Evolutionary conservation across 2,888 invertebrate genomes (phyloP).

Genomic region (Tanytarsus gracilentus): DNA sequence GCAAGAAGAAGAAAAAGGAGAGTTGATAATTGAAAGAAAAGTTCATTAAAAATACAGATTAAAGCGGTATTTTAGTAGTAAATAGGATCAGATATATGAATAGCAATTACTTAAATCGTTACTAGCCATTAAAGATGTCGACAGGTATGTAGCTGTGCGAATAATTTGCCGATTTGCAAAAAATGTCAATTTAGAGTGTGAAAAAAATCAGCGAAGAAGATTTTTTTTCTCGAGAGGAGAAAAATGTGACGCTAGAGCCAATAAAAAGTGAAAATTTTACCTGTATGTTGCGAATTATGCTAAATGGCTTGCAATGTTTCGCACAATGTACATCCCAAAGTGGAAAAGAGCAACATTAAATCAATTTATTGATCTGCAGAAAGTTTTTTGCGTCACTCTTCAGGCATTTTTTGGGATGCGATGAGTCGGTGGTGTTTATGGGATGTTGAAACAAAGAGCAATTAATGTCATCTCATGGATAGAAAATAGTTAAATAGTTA

Average conservation of each 20-base stretch:
- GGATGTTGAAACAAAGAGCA: not conserved
- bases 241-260: not conserved
- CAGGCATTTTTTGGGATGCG: not conserved
- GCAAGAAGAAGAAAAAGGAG: no score
- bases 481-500: no score
- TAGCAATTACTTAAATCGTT: slow-evolving; percentile 15
- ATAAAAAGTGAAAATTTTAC: not conserved
- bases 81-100: slow-evolving; percentile 25
- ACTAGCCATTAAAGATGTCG: slow-evolving; percentile 24
- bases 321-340: not conserved
- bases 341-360: not conserved
- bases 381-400: slow-evolving; percentile 25
- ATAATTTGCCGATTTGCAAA: not conserved
- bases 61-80: not conserved
- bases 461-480: not conserved
- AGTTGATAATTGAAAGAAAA: slow-evolving; percentile 1
- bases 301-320: not conserved
- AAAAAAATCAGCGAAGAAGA: not conserved
- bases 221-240: no score
- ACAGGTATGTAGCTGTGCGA: slow-evolving; percentile 16
- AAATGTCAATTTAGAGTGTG: not conserved
- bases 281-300: not conserved
- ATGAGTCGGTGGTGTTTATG: not conserved
- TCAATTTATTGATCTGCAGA: slow-evolving; percentile 15
- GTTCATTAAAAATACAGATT: not conserved